Conservation (phyloP, 2,797 vertebrate genomes). For the Cirrhinus mrigala region DNA sequence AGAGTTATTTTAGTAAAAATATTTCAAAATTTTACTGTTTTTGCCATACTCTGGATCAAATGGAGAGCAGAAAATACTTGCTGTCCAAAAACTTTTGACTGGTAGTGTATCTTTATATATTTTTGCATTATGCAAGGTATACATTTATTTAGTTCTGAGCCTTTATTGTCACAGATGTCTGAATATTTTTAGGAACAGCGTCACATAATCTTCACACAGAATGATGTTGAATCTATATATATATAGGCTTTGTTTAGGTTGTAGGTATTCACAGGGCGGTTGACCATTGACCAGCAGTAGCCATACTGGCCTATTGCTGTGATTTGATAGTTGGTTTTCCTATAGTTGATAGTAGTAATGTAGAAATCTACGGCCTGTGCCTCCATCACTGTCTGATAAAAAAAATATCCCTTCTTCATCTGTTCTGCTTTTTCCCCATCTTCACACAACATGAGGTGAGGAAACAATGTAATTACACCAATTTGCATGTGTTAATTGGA, state of each 20-base stretch:
- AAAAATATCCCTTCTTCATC: slow-evolving; percentile 52
- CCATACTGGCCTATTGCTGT: background rate
- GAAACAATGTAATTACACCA: slow-evolving; percentile 70
- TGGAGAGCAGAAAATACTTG: too few species aligned
- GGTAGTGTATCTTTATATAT: background rate
- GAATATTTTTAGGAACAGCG: background rate
- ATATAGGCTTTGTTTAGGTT: background rate
- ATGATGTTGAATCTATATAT: background rate
- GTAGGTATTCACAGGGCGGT: background rate
- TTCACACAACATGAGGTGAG: slow-evolving; percentile 69
- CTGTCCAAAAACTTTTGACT: too few species aligned
- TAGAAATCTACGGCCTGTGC: background rate
- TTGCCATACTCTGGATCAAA: too few species aligned
- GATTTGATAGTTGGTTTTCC: background rate
- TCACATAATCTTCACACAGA: background rate
- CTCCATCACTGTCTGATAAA: slow-evolving; percentile 35
- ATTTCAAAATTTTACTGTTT: too few species aligned
- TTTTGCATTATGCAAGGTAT: background rate
- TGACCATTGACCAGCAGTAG: background rate
- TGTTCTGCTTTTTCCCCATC: slow-evolving; percentile 44
- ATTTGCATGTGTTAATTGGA: slow-evolving; percentile 75
- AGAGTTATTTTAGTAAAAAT: too few species aligned
- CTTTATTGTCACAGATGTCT: background rate
- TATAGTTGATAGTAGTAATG: background rate
- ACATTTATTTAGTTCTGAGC: background rate